Evolutionary conservation across 1,140 invertebrate genomes (phyloP), one percentile per base, ranked within the genome.

Genomic region (Bombus superbus): DNA sequence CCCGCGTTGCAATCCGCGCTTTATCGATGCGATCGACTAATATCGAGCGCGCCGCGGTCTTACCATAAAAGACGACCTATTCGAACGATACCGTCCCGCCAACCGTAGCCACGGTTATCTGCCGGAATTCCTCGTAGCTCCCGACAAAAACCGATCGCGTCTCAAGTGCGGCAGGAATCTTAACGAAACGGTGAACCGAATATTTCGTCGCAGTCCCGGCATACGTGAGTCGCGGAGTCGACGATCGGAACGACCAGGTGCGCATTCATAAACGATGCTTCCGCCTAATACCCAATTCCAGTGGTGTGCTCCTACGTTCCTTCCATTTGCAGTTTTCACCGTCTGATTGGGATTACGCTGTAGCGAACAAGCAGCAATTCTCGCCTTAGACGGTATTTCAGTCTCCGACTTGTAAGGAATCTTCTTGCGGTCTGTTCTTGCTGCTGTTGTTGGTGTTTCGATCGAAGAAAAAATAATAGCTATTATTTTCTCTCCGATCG

Each of bases 101-200:
- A 10, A 13, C 25, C 38, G 25, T 22, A 10, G 40, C 40, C 28
- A 28, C 71, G 13, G 77, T 72, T 85, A 85, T 79, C 68, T n/a
- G 57, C 53, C 69, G 82, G 77, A 71, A 85, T 85, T 62, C 83
- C 53, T 40, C 76, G 76, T 79, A 80, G 57, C 32, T 32, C 2
- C 28, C 62, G 75, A 35, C 62, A 83, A 81, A 88, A 89, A 89
- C 82, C 83, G 47, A 59, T 81, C 71, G 28, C 64, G 66, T 62
- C 86, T 59, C 42, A 80, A 83, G 79, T 80, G 44, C 69, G 76
- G 64, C 47, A 83, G 75, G 80, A 83, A 86, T 85, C 83, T 85
- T 85, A 85, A 85, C 83, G 83, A 84, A 84, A 83, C 82, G 74
- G 35, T 47, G 53, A 75, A 83, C 81, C 81, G 81, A 84, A 84